These are phyloP conservation scores for Encarsia formosa DNA, from an alignment of 2,888 invertebrate genomes.

Conservation along the genomic window DNA sequence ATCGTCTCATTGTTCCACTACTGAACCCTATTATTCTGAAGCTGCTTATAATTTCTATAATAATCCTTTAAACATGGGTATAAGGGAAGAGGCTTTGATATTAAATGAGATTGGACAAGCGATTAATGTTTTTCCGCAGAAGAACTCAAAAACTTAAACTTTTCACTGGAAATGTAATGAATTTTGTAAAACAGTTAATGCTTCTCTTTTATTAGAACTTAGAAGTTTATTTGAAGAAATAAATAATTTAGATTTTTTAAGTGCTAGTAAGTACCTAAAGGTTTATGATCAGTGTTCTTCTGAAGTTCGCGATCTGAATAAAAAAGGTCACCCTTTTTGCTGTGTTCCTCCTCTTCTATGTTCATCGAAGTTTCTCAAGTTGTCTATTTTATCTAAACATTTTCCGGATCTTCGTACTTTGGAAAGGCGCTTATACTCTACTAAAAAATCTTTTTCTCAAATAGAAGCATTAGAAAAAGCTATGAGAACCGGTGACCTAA, in stretches of 20 bases:
- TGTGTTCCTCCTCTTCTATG: slow-evolving; percentile 1
- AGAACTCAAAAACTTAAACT: neutral
- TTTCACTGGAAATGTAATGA: neutral
- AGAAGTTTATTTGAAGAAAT: slow-evolving; percentile 3
- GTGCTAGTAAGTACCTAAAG: neutral
- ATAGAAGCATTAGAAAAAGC: neutral
- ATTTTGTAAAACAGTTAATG: slow-evolving; percentile 2
- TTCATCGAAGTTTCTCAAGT: slow-evolving; percentile 1
- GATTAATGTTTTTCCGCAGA: slow-evolving; percentile 4
- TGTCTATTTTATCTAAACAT: neutral
- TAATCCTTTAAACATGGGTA: neutral
- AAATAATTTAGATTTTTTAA: neutral
- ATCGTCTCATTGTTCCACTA: neutral
- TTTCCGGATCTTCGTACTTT: neutral
- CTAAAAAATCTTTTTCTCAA: neutral
- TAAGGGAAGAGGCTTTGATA: neutral
- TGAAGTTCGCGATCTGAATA: neutral
- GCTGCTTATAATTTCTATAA: slow-evolving; percentile 1
- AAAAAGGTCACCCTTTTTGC: neutral
- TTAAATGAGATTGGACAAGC: slow-evolving; percentile 4
- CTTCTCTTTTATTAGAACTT: slow-evolving; percentile 1
- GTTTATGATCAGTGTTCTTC: neutral
- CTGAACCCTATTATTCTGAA: slow-evolving; percentile 6
- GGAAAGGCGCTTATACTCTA: neutral
- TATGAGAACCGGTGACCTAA: neutral